Evolutionary conservation across 2,888 invertebrate species (phyloP), one percentile per base, ranked within the genome.

Genomic region (Hetaerina titia): DNA sequence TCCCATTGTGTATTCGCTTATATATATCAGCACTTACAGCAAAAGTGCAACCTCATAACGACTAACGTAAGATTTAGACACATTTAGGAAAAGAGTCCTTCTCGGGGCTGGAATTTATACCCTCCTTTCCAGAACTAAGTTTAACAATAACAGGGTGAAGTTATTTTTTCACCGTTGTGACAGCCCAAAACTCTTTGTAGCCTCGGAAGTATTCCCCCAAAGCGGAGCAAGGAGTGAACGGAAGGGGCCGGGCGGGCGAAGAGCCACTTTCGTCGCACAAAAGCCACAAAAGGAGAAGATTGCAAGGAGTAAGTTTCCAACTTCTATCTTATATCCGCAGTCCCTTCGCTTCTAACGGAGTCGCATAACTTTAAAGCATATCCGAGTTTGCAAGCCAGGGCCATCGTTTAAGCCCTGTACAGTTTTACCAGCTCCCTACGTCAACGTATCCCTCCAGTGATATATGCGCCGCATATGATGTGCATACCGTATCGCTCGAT

Each of bases 401-500:
- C 81, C 81, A 81, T 81, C 81, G 81, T 81, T 81, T 81, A 81
- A 81, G 22, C 22, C 81, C 22, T 8, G 31, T 81, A 31, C 81
- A 81, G 81, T 81, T 81, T 81, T 81, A 81, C 81, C 81, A 19
- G 69, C 31, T 31, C 31, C 31, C 81, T 25, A 81, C 81, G 81
- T 81, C 81, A n/a, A 81, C 81, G 81, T 81, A 81, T 81, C 13
- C 31, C 25, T 25, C 81, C 31, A 15, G 81, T 81, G 81, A 81
- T 81, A 81, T 81, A 81, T 81, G 81, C 81, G 81, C 25, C 81
- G 81, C 31, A 31, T 81, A 81, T 81, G 81, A 81, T 81, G 81
- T 81, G 81, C 81, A 81, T 81, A 81, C 81, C 31, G 31, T 81
- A 81, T 81, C 81, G 81, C 81, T 81, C 81, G 81, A 81, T 81